Evolutionary conservation across 2,113 vertebrate species (phyloP), one percentile per base, ranked within the genome.

Genomic region (Lophura nycthemera): DNA sequence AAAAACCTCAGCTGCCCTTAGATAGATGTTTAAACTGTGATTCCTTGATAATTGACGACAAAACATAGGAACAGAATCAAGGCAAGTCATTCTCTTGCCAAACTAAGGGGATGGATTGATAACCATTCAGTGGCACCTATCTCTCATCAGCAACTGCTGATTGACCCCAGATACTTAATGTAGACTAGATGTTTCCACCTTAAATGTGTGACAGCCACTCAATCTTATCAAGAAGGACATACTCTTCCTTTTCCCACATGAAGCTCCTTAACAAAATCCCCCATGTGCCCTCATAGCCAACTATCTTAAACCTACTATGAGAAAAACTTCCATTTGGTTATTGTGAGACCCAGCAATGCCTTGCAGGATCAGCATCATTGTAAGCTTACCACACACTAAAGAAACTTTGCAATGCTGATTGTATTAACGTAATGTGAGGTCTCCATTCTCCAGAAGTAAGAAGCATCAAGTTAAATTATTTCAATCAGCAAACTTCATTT

Each of bases 281-380:
- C 56, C 20, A 11, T 16, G 48, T 21, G 8, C 29, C 54, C 54
- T 56, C 29, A 56, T 24, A 8, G 11, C 27, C 84, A 88, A 14
- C n/a, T 38, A 11, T 34, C 76, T 83, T 40, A 64, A 65, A 52
- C 43, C 36, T 48, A 47, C 30, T 9, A 50, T 2, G 29, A 47
- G 29, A 73, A 92, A 87, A 78, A 79, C 42, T 66, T 19, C 52
- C 36, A 59, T 91, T 89, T 93, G 89, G 63, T 15, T 75, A 34
- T 43, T 75, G 34, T 43, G 70, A 78, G 70, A 92, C 36, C 59
- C 86, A 76, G 84, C 59, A 38, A 87, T 34, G 73, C 30, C 52
- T 77, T 52, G 5, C 3, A 79, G 95, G 73, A 74, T 56, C 48
- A 20, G 14, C 52, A 45, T 65, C 78, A 64, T 13, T 72, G 45